These are phyloP conservation scores for Plectropomus leopardus DNA, from an alignment of 2,113 vertebrate species.

Conservation along the genomic window DNA sequence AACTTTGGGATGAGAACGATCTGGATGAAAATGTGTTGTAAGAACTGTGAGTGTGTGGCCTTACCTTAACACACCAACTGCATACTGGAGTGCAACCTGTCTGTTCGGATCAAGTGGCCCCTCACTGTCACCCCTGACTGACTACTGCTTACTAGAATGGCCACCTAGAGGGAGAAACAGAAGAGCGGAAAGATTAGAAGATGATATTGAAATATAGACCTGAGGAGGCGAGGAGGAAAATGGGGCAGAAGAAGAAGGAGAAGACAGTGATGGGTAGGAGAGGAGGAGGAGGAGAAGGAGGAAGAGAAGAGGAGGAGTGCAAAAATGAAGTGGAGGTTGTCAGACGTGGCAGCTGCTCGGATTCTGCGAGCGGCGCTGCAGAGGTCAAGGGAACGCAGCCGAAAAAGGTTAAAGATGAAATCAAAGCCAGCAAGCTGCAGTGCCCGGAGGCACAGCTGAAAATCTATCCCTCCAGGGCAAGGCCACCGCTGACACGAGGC, in stretches of 20 bases:
- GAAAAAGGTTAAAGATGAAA: constrained; percentile 99
- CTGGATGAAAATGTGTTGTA: too few species aligned
- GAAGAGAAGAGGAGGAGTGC: neutral
- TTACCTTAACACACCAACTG: constrained; percentile 98
- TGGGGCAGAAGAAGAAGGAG: constrained; percentile 73
- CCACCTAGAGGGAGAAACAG: constrained; percentile 70
- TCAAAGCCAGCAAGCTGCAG: constrained; percentile 88
- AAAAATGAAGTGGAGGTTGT: constrained; percentile 98
- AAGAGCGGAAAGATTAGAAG: constrained; percentile 39
- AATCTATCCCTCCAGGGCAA: constrained; percentile 94
- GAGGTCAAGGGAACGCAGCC: constrained; percentile 96
- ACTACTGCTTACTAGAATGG: constrained; percentile 69
- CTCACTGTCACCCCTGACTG: constrained; percentile 80
- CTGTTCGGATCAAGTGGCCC: constrained; percentile 88
- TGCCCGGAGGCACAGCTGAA: constrained; percentile 89
- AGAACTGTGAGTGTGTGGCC: constrained; percentile 36
- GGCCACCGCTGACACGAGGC: constrained; percentile 93
- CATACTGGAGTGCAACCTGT: constrained; percentile 95
- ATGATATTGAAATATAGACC: constrained; percentile 82
- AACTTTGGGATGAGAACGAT: too few species aligned
- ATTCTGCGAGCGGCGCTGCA: constrained; percentile 90
- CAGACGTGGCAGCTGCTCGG: constrained; percentile 99
- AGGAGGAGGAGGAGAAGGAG: constrained; percentile 32
- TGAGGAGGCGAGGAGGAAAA: constrained; percentile 38
- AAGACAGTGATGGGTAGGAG: constrained; percentile 48